phyloP scores from a whole-genome alignment of 1,140 invertebrate species.

The Bombus ignitus region DNA sequence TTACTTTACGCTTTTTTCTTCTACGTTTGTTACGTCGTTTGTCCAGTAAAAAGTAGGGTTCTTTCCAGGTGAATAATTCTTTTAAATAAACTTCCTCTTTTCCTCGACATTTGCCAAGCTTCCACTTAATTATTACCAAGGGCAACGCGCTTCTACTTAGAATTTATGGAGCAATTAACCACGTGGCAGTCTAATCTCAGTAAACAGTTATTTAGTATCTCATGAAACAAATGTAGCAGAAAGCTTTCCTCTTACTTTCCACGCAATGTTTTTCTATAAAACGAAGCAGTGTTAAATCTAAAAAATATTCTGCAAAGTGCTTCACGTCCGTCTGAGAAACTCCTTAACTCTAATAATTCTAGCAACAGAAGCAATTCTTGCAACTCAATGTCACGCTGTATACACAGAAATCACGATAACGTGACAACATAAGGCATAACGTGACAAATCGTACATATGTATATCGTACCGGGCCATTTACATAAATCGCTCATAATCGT shows the following conservation, averaged over 20 bases:
- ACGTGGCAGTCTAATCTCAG: slow-evolving; percentile 15
- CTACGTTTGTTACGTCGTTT: neutral
- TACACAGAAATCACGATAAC: neutral
- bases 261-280: neutral
- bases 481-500: slow-evolving; percentile 34
- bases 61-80: slow-evolving; percentile 3
- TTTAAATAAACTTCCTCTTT: neutral
- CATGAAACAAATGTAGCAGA: neutral
- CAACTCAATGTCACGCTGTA: neutral
- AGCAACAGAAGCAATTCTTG: neutral
- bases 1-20: neutral
- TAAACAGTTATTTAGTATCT: slow-evolving; percentile 25
- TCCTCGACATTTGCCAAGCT: neutral
- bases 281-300: neutral
- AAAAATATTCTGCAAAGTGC: neutral
- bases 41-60: neutral
- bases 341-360: neutral
- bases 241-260: neutral
- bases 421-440: neutral
- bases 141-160: neutral
- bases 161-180: slow-evolving; percentile 27
- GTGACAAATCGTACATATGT: neutral
- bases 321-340: neutral
- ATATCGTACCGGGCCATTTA: slow-evolving; percentile 6
- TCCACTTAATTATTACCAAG: slow-evolving; percentile 19